Evolutionary conservation across 2,888 invertebrate genomes (phyloP), one percentile per base, ranked within the genome.

Genomic region (Apodemia hepburni): DNA sequence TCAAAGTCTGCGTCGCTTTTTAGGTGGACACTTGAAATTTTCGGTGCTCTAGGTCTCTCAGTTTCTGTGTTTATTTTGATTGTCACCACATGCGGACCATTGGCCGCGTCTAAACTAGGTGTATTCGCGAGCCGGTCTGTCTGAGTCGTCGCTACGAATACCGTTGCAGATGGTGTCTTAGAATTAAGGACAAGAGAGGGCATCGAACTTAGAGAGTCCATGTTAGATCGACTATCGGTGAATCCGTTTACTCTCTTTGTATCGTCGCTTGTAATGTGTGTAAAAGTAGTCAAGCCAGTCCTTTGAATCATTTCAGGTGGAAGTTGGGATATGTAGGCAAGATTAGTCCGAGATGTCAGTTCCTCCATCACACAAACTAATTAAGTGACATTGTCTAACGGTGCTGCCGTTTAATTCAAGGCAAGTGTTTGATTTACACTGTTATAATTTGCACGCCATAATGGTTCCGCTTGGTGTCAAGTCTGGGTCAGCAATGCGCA

Each of bases 21-120:
- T 64, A 89, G 84, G 67, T 91, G 91, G 1, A 91, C 91, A 69
- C 91, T 91, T 9, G 91, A 90, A 71, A 89, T 90, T 77, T 87
- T 88, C 27, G 87, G 90, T 22, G 84, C 86, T 73, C 87, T 89
- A 0, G 88, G 89, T 74, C 89, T 92, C 60, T 92, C 91, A 47
- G 90, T 81, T 69, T 93, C 92, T 17, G 94, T 94, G 81, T 94
- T 94, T 80, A 95, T 95, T 79, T 93, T 92, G 77, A 95, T 95
- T 72, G 95, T 95, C 69, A 95, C 95, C 74, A 95, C 94, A 86
- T 95, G 94, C 72, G 89, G 91, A 68, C 86, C 90, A 82, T 83
- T 85, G 73, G 79, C 70, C 65, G 84, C 85, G 87, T 88, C 89
- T 82, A 85, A 72, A 77, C 80, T 77, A 78, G 82, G 81, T 79